Base-by-base conservation (phyloP, 2,888 invertebrate genomes). In the Macropis europaea region DNA sequence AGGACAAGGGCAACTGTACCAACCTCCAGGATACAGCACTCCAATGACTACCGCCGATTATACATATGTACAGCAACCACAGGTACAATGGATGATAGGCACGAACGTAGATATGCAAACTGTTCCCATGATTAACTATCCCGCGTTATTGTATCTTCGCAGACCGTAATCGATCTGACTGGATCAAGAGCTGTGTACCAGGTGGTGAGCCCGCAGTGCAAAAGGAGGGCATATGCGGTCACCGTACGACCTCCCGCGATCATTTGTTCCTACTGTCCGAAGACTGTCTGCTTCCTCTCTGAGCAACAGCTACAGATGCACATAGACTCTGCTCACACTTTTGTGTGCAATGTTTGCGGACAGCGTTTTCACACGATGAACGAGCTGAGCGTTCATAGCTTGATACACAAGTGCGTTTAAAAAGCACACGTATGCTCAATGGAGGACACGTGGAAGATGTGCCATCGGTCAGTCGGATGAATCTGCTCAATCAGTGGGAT, bases 261-360 rank as follows among this genome's bases (percentile, higher is more conserved):
- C 7, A 32, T 69, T 11, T 83, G 83, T 15, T 47, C 76, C 28
- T 77, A 77, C 36, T 83, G 82, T 17, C 17, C 70, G 0, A 40
- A 61, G 0, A 50, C 54, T 3, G 1, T 57, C 1, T 7, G 53
- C 0, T 76, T 78, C 6, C 9, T 61, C 0, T 53, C 54, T 0
- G 54, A 60, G 5, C 48, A 62, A 0, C 17, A 6, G 3, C 40
- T 80, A 4, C 34, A 77, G 0, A 19, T 69, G 0, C 83, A 83
- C 11, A 48, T 82, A 26, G 40, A 77, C 3, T 0, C 13, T 0
- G 6, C 11, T 4, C 83, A 83, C 24, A 77, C 74, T 73, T 59
- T 63, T 7, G 2, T 42, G 0, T 83, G 83, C n/a, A 19, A 61
- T 0, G n/a, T 77, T 6, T 83, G 83, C 22, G 42, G 32, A 9